Evolutionary conservation across 2,888 invertebrate species (phyloP), one percentile per base, ranked within the genome.

Genomic region (Rotaria magnacalcarata): DNA sequence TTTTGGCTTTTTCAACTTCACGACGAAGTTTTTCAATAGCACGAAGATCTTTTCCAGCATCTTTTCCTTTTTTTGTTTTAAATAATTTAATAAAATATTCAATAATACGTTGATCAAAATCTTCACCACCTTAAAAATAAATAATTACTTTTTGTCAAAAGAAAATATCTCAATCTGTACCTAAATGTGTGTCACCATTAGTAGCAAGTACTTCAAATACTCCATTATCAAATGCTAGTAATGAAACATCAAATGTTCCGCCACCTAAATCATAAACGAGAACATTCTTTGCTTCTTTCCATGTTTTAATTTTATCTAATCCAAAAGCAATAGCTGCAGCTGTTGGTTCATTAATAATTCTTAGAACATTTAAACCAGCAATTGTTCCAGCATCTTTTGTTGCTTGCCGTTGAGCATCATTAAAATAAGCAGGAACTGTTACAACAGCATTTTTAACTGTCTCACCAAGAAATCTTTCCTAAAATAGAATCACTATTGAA

Each of bases 251-350:
- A 91, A 99, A 99, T 11, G 98, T 97, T 85, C 98, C 99, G 91
- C 99, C 98, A 90, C 98, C 98, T 92, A 99, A 94, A 93, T 99
- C 98, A 92, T 98, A 99, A 24, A 99, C 97, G 85, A 99, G 93
- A 41, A 99, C 96, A 90, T 98, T 99, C 93, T 97, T 97, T 92
- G 98, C 97, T 84, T 96, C 96, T 87, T 96, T 96, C 86, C 95
- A 96, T 27, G 27, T n/a, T 10, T 34, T 27, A 93, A 93, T 89
- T 92, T 97, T 97, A 92, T 97, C 97, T 88, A 97, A 93, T 90
- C 97, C 97, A 89, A 97, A 97, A 86, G 97, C 97, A 91, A 97
- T 96, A 87, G 96, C 96, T 84, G 96, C 96, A 14, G 96, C 96
- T 0, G 96, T 96, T 89, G 91, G 91, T 92, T 99, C 98, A 90